Evolutionary conservation across 2,888 invertebrate species (phyloP).

Genomic region (Cheilosia pagana): DNA sequence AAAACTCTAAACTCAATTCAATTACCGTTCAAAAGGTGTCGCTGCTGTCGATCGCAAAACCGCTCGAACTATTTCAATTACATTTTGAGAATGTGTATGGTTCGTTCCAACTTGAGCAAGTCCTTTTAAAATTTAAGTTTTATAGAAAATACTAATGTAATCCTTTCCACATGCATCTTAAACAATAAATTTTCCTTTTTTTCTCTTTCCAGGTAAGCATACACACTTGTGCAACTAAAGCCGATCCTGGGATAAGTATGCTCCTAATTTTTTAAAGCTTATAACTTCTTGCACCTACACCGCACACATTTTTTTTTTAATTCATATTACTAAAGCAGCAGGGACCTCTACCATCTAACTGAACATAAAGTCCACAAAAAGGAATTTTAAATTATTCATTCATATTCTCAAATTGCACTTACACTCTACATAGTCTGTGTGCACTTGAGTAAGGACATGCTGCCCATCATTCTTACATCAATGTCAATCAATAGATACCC

Average conservation of each 20-base stretch:
- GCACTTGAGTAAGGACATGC: background rate
- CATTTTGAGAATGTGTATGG: too few relatives aligned
- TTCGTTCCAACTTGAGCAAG: too few relatives aligned
- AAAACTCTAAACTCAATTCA: too few relatives aligned
- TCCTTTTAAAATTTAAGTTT: too few relatives aligned
- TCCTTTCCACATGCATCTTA: background rate
- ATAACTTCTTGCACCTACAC: too few relatives aligned
- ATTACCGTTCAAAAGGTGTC: too few relatives aligned
- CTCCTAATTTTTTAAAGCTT: too few relatives aligned
- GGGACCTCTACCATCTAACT: background rate
- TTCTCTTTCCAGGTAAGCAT: constrained; percentile 1
- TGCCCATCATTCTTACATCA: constrained; percentile 24
- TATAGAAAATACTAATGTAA: background rate
- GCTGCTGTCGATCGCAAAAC: too few relatives aligned
- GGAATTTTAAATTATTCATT: constrained; percentile 46
- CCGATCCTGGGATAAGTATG: background rate
- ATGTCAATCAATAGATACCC: constrained; percentile 39
- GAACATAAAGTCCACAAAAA: background rate
- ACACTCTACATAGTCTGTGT: background rate
- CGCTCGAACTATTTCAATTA: too few relatives aligned
- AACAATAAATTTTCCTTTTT: background rate
- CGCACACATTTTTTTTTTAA: too few relatives aligned
- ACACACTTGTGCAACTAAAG: too few relatives aligned
- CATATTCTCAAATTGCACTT: constrained; percentile 35
- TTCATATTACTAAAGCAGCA: too few relatives aligned